Conservation (phyloP, 2,888 invertebrate genomes). For the Folsomia candida region DNA sequence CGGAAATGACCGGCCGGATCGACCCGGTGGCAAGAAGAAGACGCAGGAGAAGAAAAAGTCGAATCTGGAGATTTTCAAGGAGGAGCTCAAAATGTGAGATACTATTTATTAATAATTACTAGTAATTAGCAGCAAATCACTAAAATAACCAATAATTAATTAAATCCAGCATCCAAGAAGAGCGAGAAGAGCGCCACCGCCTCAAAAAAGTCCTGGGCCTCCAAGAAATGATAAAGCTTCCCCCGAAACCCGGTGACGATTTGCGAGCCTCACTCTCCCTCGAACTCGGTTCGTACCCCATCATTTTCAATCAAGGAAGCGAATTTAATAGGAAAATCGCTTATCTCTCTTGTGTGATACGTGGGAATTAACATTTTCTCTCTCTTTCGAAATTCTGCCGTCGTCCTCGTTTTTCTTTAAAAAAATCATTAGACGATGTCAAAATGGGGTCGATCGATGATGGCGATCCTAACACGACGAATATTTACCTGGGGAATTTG, state of each 20-base stretch:
- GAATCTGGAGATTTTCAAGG: slow-evolving; percentile 96
- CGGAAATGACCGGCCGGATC: slow-evolving; percentile 63
- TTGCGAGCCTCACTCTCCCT: slow-evolving; percentile 48
- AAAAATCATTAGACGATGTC: slow-evolving; percentile 54
- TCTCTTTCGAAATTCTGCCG: too few relatives aligned
- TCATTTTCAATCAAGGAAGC: slow-evolving; percentile 12
- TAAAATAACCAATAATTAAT: neutral
- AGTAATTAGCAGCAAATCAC: neutral
- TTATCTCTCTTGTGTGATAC: too few relatives aligned
- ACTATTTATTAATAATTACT: neutral
- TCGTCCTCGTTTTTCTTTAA: too few relatives aligned
- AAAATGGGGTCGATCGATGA: slow-evolving; percentile 83
- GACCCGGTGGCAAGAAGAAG: slow-evolving; percentile 63
- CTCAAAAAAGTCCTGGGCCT: slow-evolving; percentile 46
- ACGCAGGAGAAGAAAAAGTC: slow-evolving; percentile 87
- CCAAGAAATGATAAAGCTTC: slow-evolving; percentile 48
- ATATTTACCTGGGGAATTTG: slow-evolving; percentile 94
- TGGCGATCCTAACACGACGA: slow-evolving; percentile 96
- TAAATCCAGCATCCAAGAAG: slow-evolving; percentile 92
- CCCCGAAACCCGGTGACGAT: slow-evolving; percentile 49
- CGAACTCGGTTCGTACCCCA: slow-evolving; percentile 50
- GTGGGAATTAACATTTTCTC: too few relatives aligned
- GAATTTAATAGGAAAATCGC: too few relatives aligned
- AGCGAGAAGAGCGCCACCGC: slow-evolving; percentile 85
- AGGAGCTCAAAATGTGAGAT: slow-evolving; percentile 86